Conservation (phyloP, 2,113 vertebrate genomes). For the Cygnus atratus region DNA sequence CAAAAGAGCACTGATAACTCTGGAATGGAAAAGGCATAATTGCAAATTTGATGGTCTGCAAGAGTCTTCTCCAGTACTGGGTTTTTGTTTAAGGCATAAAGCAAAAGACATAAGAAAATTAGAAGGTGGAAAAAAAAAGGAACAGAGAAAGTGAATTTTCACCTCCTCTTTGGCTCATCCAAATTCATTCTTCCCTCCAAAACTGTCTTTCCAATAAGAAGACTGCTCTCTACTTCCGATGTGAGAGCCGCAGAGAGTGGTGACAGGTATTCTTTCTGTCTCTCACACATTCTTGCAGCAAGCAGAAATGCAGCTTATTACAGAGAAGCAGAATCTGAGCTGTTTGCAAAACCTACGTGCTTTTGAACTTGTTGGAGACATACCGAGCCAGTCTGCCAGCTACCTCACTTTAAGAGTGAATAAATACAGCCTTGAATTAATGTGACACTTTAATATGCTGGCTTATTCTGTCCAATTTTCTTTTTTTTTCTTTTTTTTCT, state of each 20-base stretch:
- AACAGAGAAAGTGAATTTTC: background rate
- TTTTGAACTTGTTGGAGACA: background rate
- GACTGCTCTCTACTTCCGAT: background rate
- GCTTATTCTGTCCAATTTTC: background rate
- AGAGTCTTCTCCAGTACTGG: background rate
- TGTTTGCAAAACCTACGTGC: background rate
- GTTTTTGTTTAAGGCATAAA: background rate
- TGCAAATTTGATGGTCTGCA: background rate
- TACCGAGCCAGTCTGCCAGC: background rate
- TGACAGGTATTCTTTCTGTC: background rate
- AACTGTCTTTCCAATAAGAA: background rate
- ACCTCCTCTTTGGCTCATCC: background rate
- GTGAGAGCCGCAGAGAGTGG: background rate
- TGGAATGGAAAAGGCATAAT: background rate
- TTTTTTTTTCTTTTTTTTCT: background rate
- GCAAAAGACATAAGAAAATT: background rate
- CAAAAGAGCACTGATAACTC: background rate
- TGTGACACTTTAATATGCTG: background rate
- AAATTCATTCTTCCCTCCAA: background rate
- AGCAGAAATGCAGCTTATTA: background rate
- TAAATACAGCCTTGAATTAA: constrained; percentile 28
- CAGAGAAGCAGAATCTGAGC: background rate
- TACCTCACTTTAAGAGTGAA: background rate
- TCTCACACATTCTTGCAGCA: background rate
- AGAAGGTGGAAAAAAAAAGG: background rate